These are phyloP conservation scores for Murina feae DNA, from an alignment of 2,113 vertebrate genomes.

Conservation along the genomic window DNA sequence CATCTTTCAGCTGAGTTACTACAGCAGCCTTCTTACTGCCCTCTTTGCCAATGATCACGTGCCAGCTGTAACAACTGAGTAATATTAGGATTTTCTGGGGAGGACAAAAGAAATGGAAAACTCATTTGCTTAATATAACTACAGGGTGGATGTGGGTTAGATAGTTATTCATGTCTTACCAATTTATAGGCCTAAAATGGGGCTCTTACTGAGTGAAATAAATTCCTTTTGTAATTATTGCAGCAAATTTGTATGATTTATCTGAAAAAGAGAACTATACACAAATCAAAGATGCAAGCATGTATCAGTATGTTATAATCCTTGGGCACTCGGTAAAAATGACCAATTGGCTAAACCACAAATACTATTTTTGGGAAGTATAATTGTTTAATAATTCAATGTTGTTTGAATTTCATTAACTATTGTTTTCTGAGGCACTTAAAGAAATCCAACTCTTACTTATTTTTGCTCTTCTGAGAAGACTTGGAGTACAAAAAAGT, in stretches of 20 bases:
- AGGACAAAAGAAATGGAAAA: background rate
- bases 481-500: background rate
- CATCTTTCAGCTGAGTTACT: background rate
- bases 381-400: background rate
- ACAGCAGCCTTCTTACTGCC: too few relatives aligned
- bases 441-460: background rate
- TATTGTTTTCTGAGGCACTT: background rate
- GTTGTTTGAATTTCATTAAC: background rate
- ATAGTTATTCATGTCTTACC: background rate
- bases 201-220: background rate
- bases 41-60: background rate
- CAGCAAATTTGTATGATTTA: background rate
- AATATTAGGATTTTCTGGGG: background rate
- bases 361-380: background rate
- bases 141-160: background rate
- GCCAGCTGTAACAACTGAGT: background rate
- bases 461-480: background rate
- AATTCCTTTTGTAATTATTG: background rate
- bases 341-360: background rate
- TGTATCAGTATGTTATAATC: background rate
- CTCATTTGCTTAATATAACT: background rate
- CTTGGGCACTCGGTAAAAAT: background rate
- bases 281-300: background rate
- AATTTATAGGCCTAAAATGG: background rate
- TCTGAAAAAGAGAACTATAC: background rate